Evolutionary conservation across 2,797 vertebrate species (phyloP).

Genomic region (Cheracebus regulus): DNA sequence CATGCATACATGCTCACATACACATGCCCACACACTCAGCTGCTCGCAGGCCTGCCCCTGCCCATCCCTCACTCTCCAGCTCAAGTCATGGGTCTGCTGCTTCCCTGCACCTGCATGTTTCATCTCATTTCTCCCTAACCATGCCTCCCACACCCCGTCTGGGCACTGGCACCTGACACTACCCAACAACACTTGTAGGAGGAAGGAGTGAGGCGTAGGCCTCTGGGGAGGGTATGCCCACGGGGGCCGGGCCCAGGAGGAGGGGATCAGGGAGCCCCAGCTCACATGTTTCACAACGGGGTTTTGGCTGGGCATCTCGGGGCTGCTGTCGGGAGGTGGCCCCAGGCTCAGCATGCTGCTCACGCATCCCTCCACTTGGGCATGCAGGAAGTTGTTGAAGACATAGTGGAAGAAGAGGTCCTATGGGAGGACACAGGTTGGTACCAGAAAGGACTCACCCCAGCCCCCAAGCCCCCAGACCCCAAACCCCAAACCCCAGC

Average conservation of each 20-base stretch:
- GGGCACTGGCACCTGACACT: background rate
- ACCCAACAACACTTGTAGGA: background rate
- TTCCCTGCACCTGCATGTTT: background rate
- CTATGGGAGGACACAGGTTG: slow-evolving; percentile 43
- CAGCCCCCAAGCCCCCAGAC: fast-evolving
- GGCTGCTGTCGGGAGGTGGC: slow-evolving; percentile 38
- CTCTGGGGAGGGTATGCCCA: background rate
- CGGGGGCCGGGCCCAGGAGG: background rate
- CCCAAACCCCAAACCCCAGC: background rate
- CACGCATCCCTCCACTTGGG: slow-evolving; percentile 84
- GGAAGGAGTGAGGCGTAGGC: background rate
- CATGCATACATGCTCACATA: background rate
- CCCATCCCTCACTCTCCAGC: background rate
- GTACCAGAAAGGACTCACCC: fast-evolving
- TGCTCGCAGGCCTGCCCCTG: too few species aligned
- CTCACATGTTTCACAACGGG: slow-evolving; percentile 81
- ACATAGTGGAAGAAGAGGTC: slow-evolving; percentile 85
- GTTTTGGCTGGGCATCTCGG: slow-evolving; percentile 23
- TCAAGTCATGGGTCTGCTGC: background rate
- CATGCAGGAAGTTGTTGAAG: slow-evolving; percentile 85
- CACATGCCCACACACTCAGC: background rate
- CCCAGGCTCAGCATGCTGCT: slow-evolving; percentile 74
- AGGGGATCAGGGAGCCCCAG: background rate
- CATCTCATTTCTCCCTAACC: too few species aligned
- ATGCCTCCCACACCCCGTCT: background rate